Evolutionary conservation across 2,888 invertebrate genomes (phyloP).

Genomic region (Pseudeuparius sepicola): DNA sequence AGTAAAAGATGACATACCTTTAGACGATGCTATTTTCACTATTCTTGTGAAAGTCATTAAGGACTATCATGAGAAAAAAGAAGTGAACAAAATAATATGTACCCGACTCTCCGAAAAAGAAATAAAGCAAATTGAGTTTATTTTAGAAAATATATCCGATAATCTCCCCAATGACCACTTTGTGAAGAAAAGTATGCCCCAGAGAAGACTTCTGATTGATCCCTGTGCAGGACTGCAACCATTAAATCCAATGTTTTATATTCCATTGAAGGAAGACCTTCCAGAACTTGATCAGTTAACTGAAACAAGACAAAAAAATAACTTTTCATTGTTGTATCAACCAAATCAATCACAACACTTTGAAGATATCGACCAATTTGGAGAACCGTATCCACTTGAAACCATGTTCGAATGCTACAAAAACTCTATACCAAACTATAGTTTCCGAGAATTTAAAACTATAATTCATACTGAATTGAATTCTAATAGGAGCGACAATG

Average conservation of each 20-base stretch:
- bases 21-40: conserved; percentile 22
- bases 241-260: conserved; percentile 26
- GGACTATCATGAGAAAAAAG: conserved; percentile 20
- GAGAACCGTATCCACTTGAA: conserved; percentile 23
- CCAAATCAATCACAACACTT: no score
- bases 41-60: conserved; percentile 20
- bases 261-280: conserved; percentile 27
- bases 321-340: conserved; percentile 24
- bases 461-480: conserved; percentile 26
- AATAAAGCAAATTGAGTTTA: conserved; percentile 17
- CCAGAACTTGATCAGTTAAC: conserved; percentile 24
- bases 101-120: conserved; percentile 23
- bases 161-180: conserved; percentile 25
- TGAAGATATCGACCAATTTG: conserved; percentile 5
- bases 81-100: conserved; percentile 22
- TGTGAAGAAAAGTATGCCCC: no score
- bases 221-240: conserved; percentile 14
- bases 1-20: conserved; percentile 23
- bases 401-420: conserved; percentile 29
- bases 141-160: conserved; percentile 26
- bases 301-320: conserved; percentile 20
- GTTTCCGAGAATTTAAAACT: conserved; percentile 28
- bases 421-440: conserved; percentile 27
- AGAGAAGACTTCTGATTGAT: conserved; percentile 13
- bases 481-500: conserved; percentile 36